Conservation (phyloP, 2,888 invertebrate genomes). For the Chouioia cunea region DNA sequence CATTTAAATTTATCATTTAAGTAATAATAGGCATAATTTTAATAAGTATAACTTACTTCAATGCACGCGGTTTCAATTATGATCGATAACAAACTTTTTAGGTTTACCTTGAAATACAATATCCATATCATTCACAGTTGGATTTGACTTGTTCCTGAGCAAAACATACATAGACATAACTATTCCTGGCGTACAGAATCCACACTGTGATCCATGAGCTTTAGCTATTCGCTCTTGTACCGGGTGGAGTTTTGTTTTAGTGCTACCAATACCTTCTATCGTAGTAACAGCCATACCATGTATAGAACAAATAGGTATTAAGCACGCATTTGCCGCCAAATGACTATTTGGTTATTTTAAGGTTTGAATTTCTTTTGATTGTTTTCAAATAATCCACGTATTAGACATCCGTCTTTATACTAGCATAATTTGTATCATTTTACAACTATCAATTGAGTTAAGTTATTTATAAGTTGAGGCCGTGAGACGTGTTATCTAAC, state of each 20-base stretch:
- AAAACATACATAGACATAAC: conserved; percentile 95
- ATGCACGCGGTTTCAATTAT: background rate
- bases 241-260: conserved; percentile 81
- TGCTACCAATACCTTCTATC: conserved; percentile 90
- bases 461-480: no score
- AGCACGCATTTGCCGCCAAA: conserved; percentile 85
- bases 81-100: conserved; percentile 3
- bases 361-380: background rate
- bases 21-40: background rate
- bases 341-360: conserved; percentile 71
- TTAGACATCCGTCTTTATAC: no score
- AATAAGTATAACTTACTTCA: background rate
- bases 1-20: no score
- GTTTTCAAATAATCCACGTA: background rate
- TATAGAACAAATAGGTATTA: conserved; percentile 85
- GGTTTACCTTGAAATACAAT: conserved; percentile 79
- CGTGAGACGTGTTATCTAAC: no score
- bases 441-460: no score
- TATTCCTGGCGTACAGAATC: conserved; percentile 93
- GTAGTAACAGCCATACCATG: conserved; percentile 90
- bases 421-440: no score
- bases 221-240: conserved; percentile 87
- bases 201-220: conserved; percentile 92
- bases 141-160: conserved; percentile 77
- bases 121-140: conserved; percentile 81